Evolutionary conservation across 1,140 invertebrate species (phyloP).

Genomic region (Neoseiulus cucumeris): DNA sequence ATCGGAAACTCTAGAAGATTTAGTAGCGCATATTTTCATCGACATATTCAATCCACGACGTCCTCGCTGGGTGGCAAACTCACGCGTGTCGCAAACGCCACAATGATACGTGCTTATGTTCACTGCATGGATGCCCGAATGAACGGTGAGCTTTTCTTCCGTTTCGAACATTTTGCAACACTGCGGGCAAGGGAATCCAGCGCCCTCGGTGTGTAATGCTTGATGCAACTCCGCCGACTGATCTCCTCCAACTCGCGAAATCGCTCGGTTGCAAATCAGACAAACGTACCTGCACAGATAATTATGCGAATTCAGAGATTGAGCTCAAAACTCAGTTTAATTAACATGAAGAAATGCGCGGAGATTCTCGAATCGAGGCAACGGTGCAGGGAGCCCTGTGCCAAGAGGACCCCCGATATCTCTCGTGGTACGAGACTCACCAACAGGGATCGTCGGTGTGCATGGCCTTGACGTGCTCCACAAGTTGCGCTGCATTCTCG

Average conservation of each 20-base stretch:
- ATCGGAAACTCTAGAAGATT: too few relatives aligned
- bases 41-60: too few relatives aligned
- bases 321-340: too few relatives aligned
- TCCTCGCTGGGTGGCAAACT: too few relatives aligned
- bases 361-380: too few relatives aligned
- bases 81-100: background rate
- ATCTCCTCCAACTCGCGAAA: background rate
- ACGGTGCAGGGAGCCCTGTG: too few relatives aligned
- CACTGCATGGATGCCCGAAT: background rate
- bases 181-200: background rate
- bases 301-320: too few relatives aligned
- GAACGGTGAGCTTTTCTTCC: background rate
- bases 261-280: background rate
- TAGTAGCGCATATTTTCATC: too few relatives aligned
- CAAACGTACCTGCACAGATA: background rate
- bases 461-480: background rate
- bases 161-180: background rate
- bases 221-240: background rate
- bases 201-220: background rate
- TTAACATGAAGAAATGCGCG: too few relatives aligned
- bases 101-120: background rate
- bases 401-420: too few relatives aligned
- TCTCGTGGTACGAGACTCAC: background rate
- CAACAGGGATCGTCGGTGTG: background rate
- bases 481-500: background rate